Evolutionary conservation across 2,797 vertebrate genomes (phyloP).

Genomic region (Brachyalestes nurse): DNA sequence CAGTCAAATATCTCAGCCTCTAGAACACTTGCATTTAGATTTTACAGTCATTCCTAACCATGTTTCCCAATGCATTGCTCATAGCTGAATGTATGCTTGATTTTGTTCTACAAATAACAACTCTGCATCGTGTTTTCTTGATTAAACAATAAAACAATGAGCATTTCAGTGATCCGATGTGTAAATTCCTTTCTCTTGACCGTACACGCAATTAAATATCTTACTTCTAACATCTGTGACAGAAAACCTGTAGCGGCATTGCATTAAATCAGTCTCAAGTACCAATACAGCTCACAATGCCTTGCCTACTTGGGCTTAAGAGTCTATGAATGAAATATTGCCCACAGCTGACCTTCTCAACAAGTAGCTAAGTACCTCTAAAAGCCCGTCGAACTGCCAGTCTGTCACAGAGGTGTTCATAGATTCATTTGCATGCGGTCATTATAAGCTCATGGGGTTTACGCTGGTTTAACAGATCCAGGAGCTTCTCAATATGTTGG

Average conservation of each 20-base stretch:
- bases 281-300: background rate
- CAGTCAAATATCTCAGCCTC: too few relatives aligned
- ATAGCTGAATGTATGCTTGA: too few relatives aligned
- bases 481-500: slow-evolving; percentile 31
- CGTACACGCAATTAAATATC: too few relatives aligned
- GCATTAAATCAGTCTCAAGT: background rate
- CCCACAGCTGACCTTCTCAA: background rate
- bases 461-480: slow-evolving; percentile 32
- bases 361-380: background rate
- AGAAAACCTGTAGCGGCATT: background rate
- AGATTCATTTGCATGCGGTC: slow-evolving; percentile 14
- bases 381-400: background rate
- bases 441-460: slow-evolving; percentile 26
- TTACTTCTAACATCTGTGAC: background rate
- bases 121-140: too few relatives aligned
- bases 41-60: too few relatives aligned
- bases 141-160: too few relatives aligned
- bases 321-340: background rate
- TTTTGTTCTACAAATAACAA: too few relatives aligned
- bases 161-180: too few relatives aligned
- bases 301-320: background rate
- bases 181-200: too few relatives aligned
- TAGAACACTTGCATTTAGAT: too few relatives aligned
- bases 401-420: background rate
- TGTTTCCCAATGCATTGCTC: too few relatives aligned